Evolutionary conservation across 2,797 vertebrate genomes (phyloP).

Genomic region (Sphenopsis melanotis): DNA sequence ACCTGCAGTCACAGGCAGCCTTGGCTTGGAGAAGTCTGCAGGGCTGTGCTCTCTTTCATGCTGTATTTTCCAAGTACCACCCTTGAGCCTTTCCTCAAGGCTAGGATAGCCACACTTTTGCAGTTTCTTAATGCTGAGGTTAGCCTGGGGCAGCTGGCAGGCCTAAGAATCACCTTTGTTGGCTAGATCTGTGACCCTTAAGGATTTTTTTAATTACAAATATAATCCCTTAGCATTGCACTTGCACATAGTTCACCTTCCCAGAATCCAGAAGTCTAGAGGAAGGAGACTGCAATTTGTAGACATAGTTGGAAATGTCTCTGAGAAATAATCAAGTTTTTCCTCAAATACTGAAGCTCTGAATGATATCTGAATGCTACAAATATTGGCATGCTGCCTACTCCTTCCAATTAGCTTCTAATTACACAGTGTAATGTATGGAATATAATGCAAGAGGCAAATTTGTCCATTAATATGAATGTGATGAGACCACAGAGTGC

Average conservation of each 20-base stretch:
- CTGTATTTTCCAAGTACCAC: neutral
- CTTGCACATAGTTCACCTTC: neutral
- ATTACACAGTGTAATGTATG: neutral
- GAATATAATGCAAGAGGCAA: neutral
- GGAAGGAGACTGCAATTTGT: neutral
- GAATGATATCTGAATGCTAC: neutral
- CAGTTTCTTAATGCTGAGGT: neutral
- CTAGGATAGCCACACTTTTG: neutral
- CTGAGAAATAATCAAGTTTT: neutral
- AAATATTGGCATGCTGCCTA: neutral
- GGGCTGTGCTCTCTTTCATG: neutral
- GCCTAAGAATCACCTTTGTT: neutral
- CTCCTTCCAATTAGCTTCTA: conserved; percentile 28
- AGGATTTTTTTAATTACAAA: neutral
- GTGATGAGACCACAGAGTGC: neutral
- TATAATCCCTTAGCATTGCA: neutral
- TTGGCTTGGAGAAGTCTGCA: neutral
- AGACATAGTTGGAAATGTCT: neutral
- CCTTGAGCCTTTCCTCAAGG: neutral
- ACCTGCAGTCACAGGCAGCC: neutral
- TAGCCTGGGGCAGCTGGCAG: neutral
- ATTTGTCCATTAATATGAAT: neutral
- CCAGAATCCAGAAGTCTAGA: neutral
- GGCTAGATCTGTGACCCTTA: neutral
- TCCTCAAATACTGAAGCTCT: neutral